Base-by-base conservation (phyloP, 92 coral and sea anemone genomes). In the Ricordea florida region DNA sequence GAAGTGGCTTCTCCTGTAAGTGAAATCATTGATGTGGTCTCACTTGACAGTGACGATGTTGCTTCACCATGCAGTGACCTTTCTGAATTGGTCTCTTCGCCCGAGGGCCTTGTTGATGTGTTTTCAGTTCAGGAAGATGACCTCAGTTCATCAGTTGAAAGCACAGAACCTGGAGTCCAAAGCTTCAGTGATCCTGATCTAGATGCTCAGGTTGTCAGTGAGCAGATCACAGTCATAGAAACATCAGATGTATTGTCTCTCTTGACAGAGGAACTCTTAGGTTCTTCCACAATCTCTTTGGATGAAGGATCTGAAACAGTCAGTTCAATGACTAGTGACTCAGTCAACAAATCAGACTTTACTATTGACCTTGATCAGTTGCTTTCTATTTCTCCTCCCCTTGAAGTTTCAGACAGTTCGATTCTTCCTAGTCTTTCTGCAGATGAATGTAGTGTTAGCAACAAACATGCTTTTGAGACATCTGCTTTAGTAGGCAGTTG, bases 201-300 rank as follows among this genome's bases (percentile, higher is more conserved):
- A 13, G 6, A 62, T 1, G 37, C 23, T 22, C 27, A 66, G 47
- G 11, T 66, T 32, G 42, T 32, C 4, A 17, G 28, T 20, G 88
- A 83, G 31, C 77, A 83, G 32, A 61, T 83, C 44, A 83, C 83
- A 14, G 88, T 83, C 14, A 38, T 83, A 37, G 63, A 75, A 59
- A 36, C 83, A 32, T 83, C 88, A 4, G 65, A 83, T 25, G 58
- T 48, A 7, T 33, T 73, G 60, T 45, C 80, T 21, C 69, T 47
- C 26, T 45, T 61, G 48, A 58, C 80, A 22, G 58, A 58, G 42
- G 60, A 61, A 7, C 59, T 61, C 14, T 21, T 27, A 20, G 57
- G 34, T 13, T 13, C 70, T n/a, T 73, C 70, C 26, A n/a, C 56
- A 21, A 18, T 27, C 5, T 15, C 52, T 16, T 6, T 37, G 46